phyloP scores from a whole-genome alignment of 1,140 invertebrate species.

The Halyomorpha halys region DNA sequence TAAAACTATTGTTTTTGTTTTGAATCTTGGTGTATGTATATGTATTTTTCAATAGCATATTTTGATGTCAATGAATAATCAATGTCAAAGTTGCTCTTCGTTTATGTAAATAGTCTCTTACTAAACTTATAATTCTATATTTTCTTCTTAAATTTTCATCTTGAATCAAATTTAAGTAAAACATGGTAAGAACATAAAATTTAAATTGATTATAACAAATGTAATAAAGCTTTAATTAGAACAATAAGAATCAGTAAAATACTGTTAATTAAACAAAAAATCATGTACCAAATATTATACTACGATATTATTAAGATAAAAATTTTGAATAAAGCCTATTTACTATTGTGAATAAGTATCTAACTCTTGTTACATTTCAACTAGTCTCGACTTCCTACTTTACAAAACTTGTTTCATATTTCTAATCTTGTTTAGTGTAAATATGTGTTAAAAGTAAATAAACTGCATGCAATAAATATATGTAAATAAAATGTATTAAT shows the following conservation, averaged over 20 bases:
- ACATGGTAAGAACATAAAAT: neutral
- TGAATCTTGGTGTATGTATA: constrained; percentile 1
- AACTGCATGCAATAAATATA: constrained; percentile 2
- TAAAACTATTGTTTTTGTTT: neutral
- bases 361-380: neutral
- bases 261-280: neutral
- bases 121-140: constrained; percentile 1
- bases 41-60: neutral
- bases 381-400: neutral
- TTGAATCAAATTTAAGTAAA: too few relatives aligned
- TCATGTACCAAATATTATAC: neutral
- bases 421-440: neutral
- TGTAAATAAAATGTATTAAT: constrained; percentile 8
- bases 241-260: constrained; percentile 8
- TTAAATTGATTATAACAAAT: neutral
- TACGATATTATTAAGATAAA: neutral
- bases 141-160: neutral
- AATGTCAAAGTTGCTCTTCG: constrained; percentile 16
- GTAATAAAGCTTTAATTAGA: constrained; percentile 16
- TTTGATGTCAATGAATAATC: neutral
- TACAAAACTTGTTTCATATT: neutral
- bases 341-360: neutral
- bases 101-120: constrained; percentile 13
- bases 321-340: neutral
- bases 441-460: neutral